phyloP scores from a whole-genome alignment of 1,140 invertebrate genomes.

The Lithobius niger region DNA sequence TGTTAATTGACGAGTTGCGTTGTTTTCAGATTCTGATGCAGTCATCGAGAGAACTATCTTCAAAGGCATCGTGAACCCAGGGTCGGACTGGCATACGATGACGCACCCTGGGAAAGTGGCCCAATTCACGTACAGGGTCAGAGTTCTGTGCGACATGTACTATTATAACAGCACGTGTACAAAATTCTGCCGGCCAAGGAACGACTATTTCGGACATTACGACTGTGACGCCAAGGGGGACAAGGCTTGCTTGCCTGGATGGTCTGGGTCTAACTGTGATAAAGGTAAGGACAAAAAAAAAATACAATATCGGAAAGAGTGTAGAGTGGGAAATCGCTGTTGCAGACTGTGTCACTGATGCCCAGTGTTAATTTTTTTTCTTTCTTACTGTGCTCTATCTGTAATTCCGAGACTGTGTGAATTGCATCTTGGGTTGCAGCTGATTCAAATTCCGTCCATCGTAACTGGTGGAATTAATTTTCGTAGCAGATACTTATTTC shows the following conservation, averaged over 20 bases:
- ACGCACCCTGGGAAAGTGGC: conserved; percentile 43
- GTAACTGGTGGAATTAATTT: too few relatives aligned
- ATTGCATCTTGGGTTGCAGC: too few relatives aligned
- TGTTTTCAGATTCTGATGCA: conserved; percentile 42
- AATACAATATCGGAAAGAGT: too few relatives aligned
- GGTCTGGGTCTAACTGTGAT: conserved; percentile 40
- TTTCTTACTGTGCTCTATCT: too few relatives aligned
- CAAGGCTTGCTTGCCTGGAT: conserved; percentile 35
- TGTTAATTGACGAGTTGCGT: conserved; percentile 2
- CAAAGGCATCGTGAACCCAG: conserved; percentile 76
- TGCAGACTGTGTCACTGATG: too few relatives aligned
- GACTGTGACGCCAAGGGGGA: conserved; percentile 31
- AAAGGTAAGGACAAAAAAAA: too few relatives aligned
- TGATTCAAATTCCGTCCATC: too few relatives aligned
- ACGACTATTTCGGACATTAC: conserved; percentile 33
- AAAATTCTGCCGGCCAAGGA: conserved; percentile 25
- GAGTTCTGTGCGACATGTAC: conserved; percentile 32
- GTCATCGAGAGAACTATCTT: conserved; percentile 78
- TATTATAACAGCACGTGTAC: conserved; percentile 37
- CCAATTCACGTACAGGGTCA: conserved; percentile 32
- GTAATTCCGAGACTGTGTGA: too few relatives aligned
- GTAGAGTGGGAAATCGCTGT: too few relatives aligned
- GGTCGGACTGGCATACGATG: conserved; percentile 76
- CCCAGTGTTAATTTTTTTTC: too few relatives aligned
- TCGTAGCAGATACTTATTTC: too few relatives aligned